A percentile compares a stretch with the other conserved stretches of the same genome.
Conservation (phyloP, 1,140 invertebrate genomes). For the Tetramorium simillimum region DNA sequence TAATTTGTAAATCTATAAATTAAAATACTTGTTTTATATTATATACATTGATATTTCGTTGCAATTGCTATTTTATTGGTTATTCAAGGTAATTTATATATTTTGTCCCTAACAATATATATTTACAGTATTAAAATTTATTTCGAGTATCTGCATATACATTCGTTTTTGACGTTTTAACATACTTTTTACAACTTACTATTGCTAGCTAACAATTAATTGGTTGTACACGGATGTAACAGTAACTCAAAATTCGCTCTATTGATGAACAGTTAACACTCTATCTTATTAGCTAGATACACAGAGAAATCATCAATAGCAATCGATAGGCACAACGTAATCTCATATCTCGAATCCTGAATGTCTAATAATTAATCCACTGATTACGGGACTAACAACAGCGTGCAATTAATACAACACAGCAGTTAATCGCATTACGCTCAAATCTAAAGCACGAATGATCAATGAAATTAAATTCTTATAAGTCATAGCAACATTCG, state of each 20-base stretch:
- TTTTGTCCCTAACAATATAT: background rate
- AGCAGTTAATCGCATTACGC: constrained; percentile 18
- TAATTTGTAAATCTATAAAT: background rate
- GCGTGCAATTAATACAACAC: constrained; percentile 42
- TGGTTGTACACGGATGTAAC: background rate
- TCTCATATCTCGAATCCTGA: constrained; percentile 53
- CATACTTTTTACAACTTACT: background rate
- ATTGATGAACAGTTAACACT: constrained; percentile 22
- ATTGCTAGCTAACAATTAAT: constrained; percentile 3
- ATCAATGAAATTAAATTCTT: constrained; percentile 34
- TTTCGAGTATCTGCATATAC: background rate
- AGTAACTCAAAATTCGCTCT: background rate
- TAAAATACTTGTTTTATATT: background rate
- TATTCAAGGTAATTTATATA: background rate
- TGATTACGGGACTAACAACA: constrained; percentile 58
- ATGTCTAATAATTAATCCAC: constrained; percentile 61
- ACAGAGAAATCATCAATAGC: constrained; percentile 26
- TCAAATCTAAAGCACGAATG: constrained; percentile 14
- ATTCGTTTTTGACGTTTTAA: background rate
- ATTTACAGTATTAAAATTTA: background rate
- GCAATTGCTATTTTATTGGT: background rate
- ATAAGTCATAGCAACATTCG: background rate
- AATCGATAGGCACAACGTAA: constrained; percentile 51
- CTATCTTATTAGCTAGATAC: constrained; percentile 42
- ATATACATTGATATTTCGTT: background rate